Evolutionary conservation across 2,797 vertebrate genomes (phyloP).

Genomic region (Hozukius guyotensis): DNA sequence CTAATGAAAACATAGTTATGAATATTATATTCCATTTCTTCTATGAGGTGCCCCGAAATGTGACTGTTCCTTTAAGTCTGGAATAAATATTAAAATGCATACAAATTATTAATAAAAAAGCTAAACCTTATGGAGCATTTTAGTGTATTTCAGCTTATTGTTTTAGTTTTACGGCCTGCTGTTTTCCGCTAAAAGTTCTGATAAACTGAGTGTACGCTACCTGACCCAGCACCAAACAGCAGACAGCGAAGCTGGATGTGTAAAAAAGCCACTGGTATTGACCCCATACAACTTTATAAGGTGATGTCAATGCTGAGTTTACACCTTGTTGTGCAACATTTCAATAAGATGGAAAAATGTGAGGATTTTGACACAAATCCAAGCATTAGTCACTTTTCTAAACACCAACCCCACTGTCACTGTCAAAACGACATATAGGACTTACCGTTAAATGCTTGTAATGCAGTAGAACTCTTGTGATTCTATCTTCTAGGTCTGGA

Average conservation of each 20-base stretch:
- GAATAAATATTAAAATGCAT: not conserved
- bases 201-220: not conserved
- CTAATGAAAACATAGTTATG: no score
- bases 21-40: no score
- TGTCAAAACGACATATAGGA: not conserved
- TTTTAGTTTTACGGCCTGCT: not conserved
- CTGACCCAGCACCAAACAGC: not conserved
- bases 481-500: constrained; percentile 60
- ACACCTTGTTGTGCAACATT: not conserved
- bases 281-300: not conserved
- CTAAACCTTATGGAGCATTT: not conserved
- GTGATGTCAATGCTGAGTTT: not conserved
- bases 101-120: not conserved
- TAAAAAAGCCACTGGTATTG: no score
- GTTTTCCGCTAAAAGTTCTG: not conserved
- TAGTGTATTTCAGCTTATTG: not conserved
- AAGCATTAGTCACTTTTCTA: no score
- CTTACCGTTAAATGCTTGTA: not conserved
- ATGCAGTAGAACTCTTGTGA: not conserved
- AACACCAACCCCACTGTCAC: not conserved
- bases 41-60: no score
- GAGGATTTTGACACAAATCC: not conserved
- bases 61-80: not conserved
- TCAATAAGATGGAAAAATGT: not conserved
- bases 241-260: not conserved